These are phyloP conservation scores for Hypena proboscidalis DNA, from an alignment of 2,888 invertebrate genomes.

Conservation along the genomic window DNA sequence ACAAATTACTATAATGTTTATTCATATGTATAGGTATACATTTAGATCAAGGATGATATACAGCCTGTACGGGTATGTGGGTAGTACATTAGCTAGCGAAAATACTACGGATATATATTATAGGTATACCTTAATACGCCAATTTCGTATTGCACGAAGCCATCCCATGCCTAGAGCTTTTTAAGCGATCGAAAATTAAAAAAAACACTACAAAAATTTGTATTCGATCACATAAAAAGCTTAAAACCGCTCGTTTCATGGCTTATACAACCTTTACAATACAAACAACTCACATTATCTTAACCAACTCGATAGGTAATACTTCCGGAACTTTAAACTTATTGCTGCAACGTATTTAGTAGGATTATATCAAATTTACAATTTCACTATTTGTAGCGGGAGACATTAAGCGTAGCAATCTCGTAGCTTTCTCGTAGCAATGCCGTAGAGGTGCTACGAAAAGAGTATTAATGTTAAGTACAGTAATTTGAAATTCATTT, in stretches of 20 bases:
- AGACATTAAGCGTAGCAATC: constrained; percentile 11
- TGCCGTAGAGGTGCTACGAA: neutral
- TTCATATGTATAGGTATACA: constrained; percentile 69
- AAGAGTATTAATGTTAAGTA: too few relatives aligned
- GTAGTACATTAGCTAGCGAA: constrained; percentile 62
- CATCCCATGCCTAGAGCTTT: constrained; percentile 32
- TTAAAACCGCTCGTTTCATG: constrained; percentile 32
- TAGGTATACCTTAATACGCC: constrained; percentile 41
- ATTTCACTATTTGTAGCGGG: constrained; percentile 16
- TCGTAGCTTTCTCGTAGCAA: constrained; percentile 1
- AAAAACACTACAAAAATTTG: constrained; percentile 1
- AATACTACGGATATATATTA: constrained; percentile 63
- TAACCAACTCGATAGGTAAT: constrained; percentile 34
- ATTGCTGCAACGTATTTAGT: constrained; percentile 49
- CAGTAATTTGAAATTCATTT: too few relatives aligned
- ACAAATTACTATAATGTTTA: constrained; percentile 77
- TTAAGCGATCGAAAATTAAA: constrained; percentile 28
- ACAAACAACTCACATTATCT: constrained; percentile 36
- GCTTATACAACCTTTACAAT: constrained; percentile 33
- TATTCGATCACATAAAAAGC: constrained; percentile 34
- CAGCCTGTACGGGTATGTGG: constrained; percentile 53
- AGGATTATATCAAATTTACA: constrained; percentile 48
- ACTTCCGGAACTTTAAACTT: constrained; percentile 48
- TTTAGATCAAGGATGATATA: constrained; percentile 62
- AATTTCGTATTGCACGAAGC: constrained; percentile 45